Evolutionary conservation across 1,140 invertebrate species (phyloP).

Genomic region (Philotrypesis tridentata): DNA sequence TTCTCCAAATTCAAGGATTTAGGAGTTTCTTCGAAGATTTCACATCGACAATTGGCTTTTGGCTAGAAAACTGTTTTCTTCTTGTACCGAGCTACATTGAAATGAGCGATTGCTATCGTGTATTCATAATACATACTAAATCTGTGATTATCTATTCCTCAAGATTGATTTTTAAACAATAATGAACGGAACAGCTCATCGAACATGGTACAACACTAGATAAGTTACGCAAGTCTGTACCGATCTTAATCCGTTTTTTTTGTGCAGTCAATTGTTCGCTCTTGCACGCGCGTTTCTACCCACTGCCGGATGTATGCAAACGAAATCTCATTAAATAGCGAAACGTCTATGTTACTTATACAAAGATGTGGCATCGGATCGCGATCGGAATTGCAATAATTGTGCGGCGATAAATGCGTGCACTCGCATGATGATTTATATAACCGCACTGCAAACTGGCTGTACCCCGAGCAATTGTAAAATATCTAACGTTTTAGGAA

Average conservation of each 20-base stretch:
- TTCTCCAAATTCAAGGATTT: too few relatives aligned
- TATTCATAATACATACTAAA: not conserved
- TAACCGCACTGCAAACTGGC: not conserved
- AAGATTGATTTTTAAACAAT: conserved; percentile 9
- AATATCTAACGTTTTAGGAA: conserved; percentile 9
- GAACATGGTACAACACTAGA: not conserved
- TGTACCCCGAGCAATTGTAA: not conserved
- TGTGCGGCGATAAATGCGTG: not conserved
- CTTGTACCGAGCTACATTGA: not conserved
- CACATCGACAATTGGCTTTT: too few relatives aligned
- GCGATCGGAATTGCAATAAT: not conserved
- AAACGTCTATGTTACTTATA: too few relatives aligned
- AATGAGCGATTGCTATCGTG: not conserved
- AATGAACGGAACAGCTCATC: not conserved
- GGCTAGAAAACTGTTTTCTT: not conserved
- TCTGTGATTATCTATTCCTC: not conserved
- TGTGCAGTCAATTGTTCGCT: not conserved
- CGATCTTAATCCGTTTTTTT: conserved; percentile 34
- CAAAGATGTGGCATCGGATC: not conserved
- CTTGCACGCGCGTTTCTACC: not conserved
- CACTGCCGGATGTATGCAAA: conserved; percentile 28
- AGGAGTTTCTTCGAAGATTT: too few relatives aligned
- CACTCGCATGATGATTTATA: conserved; percentile 12
- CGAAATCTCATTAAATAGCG: not conserved
- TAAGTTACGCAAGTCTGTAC: conserved; percentile 1